Evolutionary conservation across 1,140 invertebrate species (phyloP), one percentile per base, ranked within the genome.

Genomic region (silkworm (Bombyx mori)): DNA sequence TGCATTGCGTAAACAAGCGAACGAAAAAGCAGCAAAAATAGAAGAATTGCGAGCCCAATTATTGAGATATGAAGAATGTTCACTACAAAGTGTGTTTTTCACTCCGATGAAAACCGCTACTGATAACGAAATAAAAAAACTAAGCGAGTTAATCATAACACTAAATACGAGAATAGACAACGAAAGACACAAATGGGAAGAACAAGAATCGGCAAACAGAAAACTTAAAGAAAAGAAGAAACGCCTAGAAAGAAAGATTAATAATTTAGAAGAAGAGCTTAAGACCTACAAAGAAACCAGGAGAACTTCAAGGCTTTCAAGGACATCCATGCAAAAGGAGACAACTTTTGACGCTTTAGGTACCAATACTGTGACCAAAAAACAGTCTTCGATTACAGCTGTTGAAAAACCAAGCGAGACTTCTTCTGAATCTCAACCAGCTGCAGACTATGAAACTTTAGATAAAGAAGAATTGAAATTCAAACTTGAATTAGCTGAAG

Each of bases 21-120:
- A 70, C 10, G 83, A 87, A 63, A 87, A 87, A 53, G 56, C 80
- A 8, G 58, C 72, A 7, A 87, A 87, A 71, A 85, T 87, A 56
- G 82, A 87, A 51, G 80, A 85, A 65, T 58, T 87, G 7, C 68
- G 80, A 68, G 73, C 74, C 10, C 83, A 87, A 50, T 61, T 87
- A 7, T 44, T 79, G 42, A 71, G 77, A 58, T 87, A 85, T 42
- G 82, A 87, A 62, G 82, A 87, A 57, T 85, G 82, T 65, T 85
- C 83, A 1, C 57, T 87, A 42, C 83, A 87, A 71, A 83, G 77
- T 57, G 74, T 87, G 6, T 87, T 87, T 58, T 87, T 84, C 57
- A 84, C 82, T 52, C 83, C 83, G 26, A 85, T 85, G 82, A 87
- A 84, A 65, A 82, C 77, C 7, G 83, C 83, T 10, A 82, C 82